Evolutionary conservation across 2,797 vertebrate genomes (phyloP), one percentile per base, ranked within the genome.

Genomic region (Cossypha dichroa): DNA sequence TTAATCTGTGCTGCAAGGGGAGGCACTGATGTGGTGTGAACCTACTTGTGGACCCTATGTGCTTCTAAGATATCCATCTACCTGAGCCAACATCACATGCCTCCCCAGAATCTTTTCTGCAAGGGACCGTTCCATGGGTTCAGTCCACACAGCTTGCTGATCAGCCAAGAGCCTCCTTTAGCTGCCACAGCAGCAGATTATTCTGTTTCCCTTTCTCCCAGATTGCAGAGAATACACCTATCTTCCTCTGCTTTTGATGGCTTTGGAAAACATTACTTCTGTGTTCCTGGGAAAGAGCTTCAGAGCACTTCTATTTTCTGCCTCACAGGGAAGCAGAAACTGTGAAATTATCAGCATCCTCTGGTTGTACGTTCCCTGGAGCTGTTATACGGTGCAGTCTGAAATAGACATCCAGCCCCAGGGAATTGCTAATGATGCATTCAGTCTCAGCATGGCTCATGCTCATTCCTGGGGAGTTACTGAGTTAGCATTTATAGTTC

Each of bases 381-480:
- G 84, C 91, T 92, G 94, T 87, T 94, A 91, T 22, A 88, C 60
- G 60, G 70, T 15, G 1, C 86, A 51, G 59, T 96, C 88, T 95
- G 95, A 96, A 97, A 94, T 80, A 95, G 94, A 90, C 83, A 87
- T 89, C 62, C 3, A 0, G 84, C 92, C 90, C 85, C 49, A 4
- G 92, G 93, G 94, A 92, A 80, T 93, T 95, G 90, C 67, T 92
- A 94, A 88, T 88, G 94, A 88, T 94, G 93, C 78, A 82, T 79
- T 93, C 88, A 68, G 56, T 70, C 90, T 88, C 92, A 96, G 90
- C 86, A 29, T 46, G 84, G 94, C 93, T 95, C 94, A 87, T 79
- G 93, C 86, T 95, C 84, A 96, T 96, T 96, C 94, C 93, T 93
- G 78, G 81, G 81, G 90, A 96, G 80, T 94, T 96, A 96, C 96